These are phyloP conservation scores for Merluccius polli DNA, from an alignment of 2,797 vertebrate species.

Conservation along the genomic window DNA sequence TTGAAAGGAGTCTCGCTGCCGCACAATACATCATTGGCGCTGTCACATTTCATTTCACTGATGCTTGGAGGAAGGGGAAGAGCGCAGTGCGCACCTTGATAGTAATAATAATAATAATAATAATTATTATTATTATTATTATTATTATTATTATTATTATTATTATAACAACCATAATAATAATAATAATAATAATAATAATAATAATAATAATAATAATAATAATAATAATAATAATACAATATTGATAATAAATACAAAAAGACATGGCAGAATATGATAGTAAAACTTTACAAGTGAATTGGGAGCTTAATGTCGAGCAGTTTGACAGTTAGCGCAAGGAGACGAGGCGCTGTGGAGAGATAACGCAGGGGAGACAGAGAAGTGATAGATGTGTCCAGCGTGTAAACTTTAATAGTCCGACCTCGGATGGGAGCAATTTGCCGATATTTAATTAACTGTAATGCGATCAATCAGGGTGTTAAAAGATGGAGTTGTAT, in stretches of 20 bases:
- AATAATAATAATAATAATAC: too few species aligned
- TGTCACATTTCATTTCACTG: conserved; percentile 61
- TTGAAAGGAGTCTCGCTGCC: conserved; percentile 34
- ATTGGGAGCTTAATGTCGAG: conserved; percentile 56
- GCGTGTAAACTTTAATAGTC: conserved; percentile 64
- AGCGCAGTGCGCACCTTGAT: conserved; percentile 30
- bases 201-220: too few species aligned
- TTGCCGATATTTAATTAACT: conserved; percentile 73
- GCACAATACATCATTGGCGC: conserved; percentile 41
- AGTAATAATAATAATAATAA: too few species aligned
- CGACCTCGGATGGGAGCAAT: conserved; percentile 58
- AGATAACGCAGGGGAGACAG: conserved; percentile 55
- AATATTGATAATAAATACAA: background rate
- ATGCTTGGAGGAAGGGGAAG: conserved; percentile 36
- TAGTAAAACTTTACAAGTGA: conserved; percentile 36
- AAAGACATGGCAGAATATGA: conserved; percentile 2
- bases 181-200: too few species aligned
- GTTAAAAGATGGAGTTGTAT: conserved; percentile 57
- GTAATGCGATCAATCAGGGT: conserved; percentile 67
- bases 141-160: too few species aligned
- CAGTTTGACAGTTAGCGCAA: conserved; percentile 46
- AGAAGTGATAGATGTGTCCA: conserved; percentile 47
- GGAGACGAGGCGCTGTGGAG: conserved; percentile 44
- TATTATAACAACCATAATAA: too few species aligned
- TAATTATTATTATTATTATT: too few species aligned